A percentile compares a stretch with the other conserved stretches of the same genome.
These are phyloP conservation scores for Leptodactylus fallax DNA, from an alignment of 2,797 vertebrate species.

Conservation along the genomic window DNA sequence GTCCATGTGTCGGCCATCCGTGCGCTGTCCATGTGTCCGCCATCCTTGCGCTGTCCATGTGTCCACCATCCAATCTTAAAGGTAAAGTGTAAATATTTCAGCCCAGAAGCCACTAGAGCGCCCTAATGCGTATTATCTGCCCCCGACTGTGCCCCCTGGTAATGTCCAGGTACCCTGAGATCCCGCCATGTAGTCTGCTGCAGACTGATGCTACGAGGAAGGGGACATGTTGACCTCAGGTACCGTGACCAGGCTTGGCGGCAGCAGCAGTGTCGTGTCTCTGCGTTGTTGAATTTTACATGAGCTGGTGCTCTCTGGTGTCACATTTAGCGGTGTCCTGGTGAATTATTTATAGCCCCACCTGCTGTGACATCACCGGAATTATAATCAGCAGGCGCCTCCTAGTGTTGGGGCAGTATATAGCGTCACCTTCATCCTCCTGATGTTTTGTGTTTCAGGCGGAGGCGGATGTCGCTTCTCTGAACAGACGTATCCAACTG, in stretches of 20 bases:
- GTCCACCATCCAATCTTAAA: not conserved
- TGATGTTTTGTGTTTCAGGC: slow-evolving; percentile 76
- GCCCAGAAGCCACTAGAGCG: not conserved
- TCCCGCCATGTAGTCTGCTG: no score
- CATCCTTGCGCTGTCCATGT: not conserved
- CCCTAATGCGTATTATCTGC: not conserved
- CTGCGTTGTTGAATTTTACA: not conserved
- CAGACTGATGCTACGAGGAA: no score
- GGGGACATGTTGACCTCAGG: no score
- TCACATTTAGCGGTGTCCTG: no score
- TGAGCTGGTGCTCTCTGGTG: not conserved
- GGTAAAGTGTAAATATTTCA: no score
- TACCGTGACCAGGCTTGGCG: no score
- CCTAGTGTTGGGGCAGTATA: not conserved
- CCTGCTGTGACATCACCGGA: no score
- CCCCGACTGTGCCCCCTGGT: no score
- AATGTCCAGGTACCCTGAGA: no score
- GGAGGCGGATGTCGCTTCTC: slow-evolving; percentile 94
- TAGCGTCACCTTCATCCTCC: no score
- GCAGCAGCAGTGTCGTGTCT: not conserved
- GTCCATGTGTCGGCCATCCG: not conserved
- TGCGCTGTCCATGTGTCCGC: not conserved
- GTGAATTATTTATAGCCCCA: no score
- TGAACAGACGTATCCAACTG: slow-evolving; percentile 99
- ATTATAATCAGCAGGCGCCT: no score